A percentile compares a stretch with the other conserved stretches of the same genome.
These are phyloP conservation scores for Scaptodrosophila latifasciaeformis DNA, from an alignment of 2,888 invertebrate genomes.

Conservation along the genomic window DNA sequence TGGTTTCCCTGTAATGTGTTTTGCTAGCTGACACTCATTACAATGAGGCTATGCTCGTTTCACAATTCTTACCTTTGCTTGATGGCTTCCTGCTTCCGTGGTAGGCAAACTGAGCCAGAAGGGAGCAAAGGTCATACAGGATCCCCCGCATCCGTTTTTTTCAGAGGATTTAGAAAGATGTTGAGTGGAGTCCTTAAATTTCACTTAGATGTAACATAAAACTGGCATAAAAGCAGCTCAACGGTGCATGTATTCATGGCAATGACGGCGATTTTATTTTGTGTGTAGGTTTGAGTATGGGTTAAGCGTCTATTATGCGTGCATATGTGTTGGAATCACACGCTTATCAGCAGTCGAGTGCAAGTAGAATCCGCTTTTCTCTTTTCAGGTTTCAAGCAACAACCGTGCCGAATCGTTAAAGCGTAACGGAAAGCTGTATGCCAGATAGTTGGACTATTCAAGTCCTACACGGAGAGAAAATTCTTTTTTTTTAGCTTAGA, in stretches of 20 bases:
- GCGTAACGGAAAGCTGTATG: constrained; percentile 65
- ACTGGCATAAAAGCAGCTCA: constrained; percentile 60
- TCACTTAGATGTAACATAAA: constrained; percentile 70
- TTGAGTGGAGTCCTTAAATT: constrained; percentile 70
- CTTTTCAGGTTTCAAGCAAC: constrained; percentile 35
- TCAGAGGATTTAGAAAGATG: constrained; percentile 55
- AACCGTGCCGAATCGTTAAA: constrained; percentile 60
- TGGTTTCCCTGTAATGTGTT: constrained; percentile 17
- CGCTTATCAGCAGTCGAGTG: constrained; percentile 67
- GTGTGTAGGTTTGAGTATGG: constrained; percentile 9
- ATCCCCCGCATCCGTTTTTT: constrained; percentile 32
- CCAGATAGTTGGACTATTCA: no score
- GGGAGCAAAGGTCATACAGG: neutral
- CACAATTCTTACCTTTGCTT: constrained; percentile 20
- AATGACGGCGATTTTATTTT: constrained; percentile 34
- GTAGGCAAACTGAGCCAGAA: constrained; percentile 52
- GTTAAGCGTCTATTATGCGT: constrained; percentile 7
- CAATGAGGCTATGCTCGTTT: constrained; percentile 25
- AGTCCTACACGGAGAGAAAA: no score
- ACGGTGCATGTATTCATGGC: constrained; percentile 61
- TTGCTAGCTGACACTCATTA: constrained; percentile 24
- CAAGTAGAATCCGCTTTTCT: constrained; percentile 61
- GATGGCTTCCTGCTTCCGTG: constrained; percentile 61
- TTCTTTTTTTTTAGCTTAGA: no score
- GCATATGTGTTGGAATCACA: constrained; percentile 46